Evolutionary conservation across 2,113 vertebrate genomes (phyloP), one percentile per base, ranked within the genome.

Genomic region (Hipposideros armiger): DNA sequence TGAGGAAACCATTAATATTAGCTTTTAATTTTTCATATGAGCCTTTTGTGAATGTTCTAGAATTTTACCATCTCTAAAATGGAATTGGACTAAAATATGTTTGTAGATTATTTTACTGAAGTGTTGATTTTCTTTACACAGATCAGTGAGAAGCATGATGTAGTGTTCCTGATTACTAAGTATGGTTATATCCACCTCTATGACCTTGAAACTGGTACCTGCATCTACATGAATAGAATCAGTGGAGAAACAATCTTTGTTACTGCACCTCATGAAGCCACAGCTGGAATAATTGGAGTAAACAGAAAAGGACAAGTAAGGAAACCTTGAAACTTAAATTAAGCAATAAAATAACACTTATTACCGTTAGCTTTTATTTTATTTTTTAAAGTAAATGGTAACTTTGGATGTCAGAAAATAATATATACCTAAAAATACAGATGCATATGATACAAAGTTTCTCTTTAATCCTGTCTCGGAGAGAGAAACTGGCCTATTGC

Each of bases 181-280:
- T 99, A 99, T 76, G 99, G 99, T 77, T 99, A 99, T 96, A 99
- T 99, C 97, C 99, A 99, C 94, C 98, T 99, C 83, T 99, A 99
- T 89, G 99, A 99, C 97, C 98, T 99, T 97, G 99, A 99, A 98
- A 99, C 99, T 2, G 99, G 99, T 78, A 99, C 99, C 96, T 99
- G 99, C 93, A 99, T 99, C 98, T 99, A 99, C 98, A 99, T 99
- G 99, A 99, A 99, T 98, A 98, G 99, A 96, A 99, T 99, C 97
- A 99, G 99, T 82, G 99, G 99, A 40, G 99, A 99, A 98, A 99
- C 99, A 83, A 99, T 99, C 98, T 99, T 99, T 97, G 99, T 99
- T 76, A 99, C 99, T 1, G 99, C 99, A 15, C 99, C 99, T 66
- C 99, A 99, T 11, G 99, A 99, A 98, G 99, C 99, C 90, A 99